Evolutionary conservation across 2,888 invertebrate genomes (phyloP), one percentile per base, ranked within the genome.

Genomic region (Sarcophaga subvicina): DNA sequence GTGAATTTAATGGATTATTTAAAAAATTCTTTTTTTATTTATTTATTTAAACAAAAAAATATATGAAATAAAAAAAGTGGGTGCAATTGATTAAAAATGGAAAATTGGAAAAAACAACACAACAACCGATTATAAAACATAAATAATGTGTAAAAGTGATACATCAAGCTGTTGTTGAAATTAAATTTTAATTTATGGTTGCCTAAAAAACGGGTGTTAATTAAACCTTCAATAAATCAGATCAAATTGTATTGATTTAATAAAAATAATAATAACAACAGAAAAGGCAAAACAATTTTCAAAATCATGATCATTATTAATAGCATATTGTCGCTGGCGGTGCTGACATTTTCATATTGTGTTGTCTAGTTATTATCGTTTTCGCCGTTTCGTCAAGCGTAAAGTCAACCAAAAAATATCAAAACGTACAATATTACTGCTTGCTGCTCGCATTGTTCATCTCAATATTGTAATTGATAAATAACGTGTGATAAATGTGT

Each of bases 401-500:
- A 45, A 85, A 84, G 54, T 54, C 4, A 54, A 12, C 8, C 8
- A 54, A 54, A 54, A 54, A 54, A 4, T 2, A 67, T 45, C 0
- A 49, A 49, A 49, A 49, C 14, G 49, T 10, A 2, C 37, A 37
- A 2, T 37, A 37, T 37, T 37, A 37, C 37, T 37, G 37, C 37
- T 54, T 54, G 54, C 54, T 54, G 54, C 54, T 37, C 37, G 37
- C 37, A 37, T 37, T 81, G 82, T 69, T 73, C 47, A 62, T 62
- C 47, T 62, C 72, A 60, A 37, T 37, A 20, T 71, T 76, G 71
- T 86, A 86, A 84, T 87, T 87, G 87, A 87, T 87, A 82, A 87
- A 87, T 87, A 84, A 87, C 87, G 87, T 87, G 87, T 84, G 87
- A 87, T 87, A 87, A 87, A 76, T 82, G 87, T 79, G 73, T 63